phyloP scores from a whole-genome alignment of 2,113 vertebrate species.

The Macquaria ambigua region DNA sequence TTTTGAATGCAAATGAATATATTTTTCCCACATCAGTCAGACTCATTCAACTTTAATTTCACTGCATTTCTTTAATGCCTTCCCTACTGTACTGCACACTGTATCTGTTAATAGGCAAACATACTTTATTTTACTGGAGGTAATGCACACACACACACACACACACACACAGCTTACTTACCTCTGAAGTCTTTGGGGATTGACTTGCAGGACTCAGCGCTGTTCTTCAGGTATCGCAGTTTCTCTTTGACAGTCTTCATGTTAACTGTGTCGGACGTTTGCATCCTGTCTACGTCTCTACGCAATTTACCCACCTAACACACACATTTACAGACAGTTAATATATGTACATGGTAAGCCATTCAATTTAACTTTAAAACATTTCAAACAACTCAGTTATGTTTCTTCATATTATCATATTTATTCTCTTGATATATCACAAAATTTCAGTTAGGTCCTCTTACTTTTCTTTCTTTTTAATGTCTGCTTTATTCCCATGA shows the following conservation, averaged over 20 bases:
- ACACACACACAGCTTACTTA: slow-evolving; percentile 36
- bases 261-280: slow-evolving; percentile 73
- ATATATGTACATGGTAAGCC: not conserved
- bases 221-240: slow-evolving; percentile 79
- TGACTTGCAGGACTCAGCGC: slow-evolving; percentile 74
- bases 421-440: too few species aligned
- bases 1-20: too few species aligned
- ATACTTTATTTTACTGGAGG: too few species aligned
- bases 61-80: too few species aligned
- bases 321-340: not conserved
- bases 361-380: not conserved
- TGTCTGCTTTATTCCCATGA: not conserved
- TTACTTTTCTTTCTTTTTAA: too few species aligned
- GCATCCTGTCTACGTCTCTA: slow-evolving; percentile 56
- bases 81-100: too few species aligned
- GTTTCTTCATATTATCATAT: not conserved
- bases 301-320: slow-evolving; percentile 71
- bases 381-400: not conserved
- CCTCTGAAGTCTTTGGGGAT: slow-evolving; percentile 78
- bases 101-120: too few species aligned
- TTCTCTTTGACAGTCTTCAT: slow-evolving; percentile 76
- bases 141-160: not conserved
- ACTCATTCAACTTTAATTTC: too few species aligned
- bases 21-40: too few species aligned
- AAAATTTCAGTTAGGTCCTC: too few species aligned